phyloP scores from a whole-genome alignment of 2,888 invertebrate genomes.

The Spodoptera littoralis region DNA sequence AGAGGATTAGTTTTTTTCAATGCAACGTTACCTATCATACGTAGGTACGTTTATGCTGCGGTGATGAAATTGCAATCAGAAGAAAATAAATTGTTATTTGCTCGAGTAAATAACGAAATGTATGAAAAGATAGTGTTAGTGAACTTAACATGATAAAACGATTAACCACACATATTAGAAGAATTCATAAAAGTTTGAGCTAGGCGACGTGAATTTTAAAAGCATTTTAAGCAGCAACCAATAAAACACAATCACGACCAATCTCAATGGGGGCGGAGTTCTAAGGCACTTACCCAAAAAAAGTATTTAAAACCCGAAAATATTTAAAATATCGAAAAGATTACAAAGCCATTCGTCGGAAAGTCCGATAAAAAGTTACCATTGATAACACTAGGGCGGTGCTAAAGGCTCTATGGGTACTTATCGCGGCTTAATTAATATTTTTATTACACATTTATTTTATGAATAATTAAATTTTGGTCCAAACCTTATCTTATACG shows the following conservation, averaged over 20 bases:
- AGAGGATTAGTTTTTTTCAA: too few species aligned
- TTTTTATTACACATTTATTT: conserved; percentile 71
- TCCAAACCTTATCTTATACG: conserved; percentile 60
- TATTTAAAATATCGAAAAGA: conserved; percentile 39
- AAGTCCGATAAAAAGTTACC: conserved; percentile 44
- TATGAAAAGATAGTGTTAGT: too few species aligned
- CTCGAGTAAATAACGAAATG: too few species aligned
- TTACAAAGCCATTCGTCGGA: conserved; percentile 49
- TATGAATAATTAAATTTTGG: conserved; percentile 63
- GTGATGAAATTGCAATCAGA: too few species aligned
- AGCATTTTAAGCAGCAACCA: too few species aligned
- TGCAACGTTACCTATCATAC: too few species aligned
- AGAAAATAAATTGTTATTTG: too few species aligned
- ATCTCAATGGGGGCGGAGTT: conserved; percentile 7
- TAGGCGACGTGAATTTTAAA: too few species aligned
- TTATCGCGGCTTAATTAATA: conserved; percentile 81
- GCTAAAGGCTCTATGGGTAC: conserved; percentile 43
- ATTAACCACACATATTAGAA: too few species aligned
- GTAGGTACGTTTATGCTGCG: too few species aligned
- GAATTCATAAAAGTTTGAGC: too few species aligned
- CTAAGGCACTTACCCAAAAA: conserved; percentile 19
- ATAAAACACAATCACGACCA: not conserved
- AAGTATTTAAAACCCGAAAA: conserved; percentile 30
- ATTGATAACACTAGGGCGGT: conserved; percentile 41
- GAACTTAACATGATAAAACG: too few species aligned